phyloP scores from a whole-genome alignment of 2,888 invertebrate species.

The Hirtodrosophila histrioides region DNA sequence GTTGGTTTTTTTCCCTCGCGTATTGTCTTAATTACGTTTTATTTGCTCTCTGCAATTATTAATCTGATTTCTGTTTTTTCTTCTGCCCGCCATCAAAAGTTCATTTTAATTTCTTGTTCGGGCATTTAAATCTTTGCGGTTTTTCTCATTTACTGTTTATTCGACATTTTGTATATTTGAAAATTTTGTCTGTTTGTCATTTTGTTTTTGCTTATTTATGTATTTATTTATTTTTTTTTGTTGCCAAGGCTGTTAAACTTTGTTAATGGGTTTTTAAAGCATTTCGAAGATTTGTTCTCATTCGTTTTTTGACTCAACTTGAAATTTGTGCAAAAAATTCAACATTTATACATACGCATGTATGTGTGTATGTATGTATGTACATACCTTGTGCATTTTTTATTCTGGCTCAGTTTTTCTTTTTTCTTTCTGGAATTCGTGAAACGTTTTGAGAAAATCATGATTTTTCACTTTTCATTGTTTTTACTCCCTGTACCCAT shows the following conservation, averaged over 20 bases:
- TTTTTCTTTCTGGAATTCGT: background rate
- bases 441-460: too few species aligned
- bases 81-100: conserved; percentile 34
- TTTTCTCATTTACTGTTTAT: conserved; percentile 30
- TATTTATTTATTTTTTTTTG: conserved; percentile 17
- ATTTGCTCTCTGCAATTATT: conserved; percentile 60
- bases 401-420: background rate
- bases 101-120: conserved; percentile 35
- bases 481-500: too few species aligned
- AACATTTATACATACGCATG: too few species aligned
- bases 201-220: conserved; percentile 12
- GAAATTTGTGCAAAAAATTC: conserved; percentile 3
- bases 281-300: conserved; percentile 16
- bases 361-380: too few species aligned
- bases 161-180: conserved; percentile 40
- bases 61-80: conserved; percentile 51
- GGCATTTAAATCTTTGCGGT: conserved; percentile 19
- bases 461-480: background rate
- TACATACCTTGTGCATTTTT: conserved; percentile 4
- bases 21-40: conserved; percentile 65
- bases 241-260: conserved; percentile 53
- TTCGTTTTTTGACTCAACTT: conserved; percentile 7
- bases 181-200: conserved; percentile 5
- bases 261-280: conserved; percentile 33
- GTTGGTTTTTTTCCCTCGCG: conserved; percentile 14